Evolutionary conservation across 2,888 invertebrate genomes (phyloP).

Genomic region (Pseudoips prasinana): DNA sequence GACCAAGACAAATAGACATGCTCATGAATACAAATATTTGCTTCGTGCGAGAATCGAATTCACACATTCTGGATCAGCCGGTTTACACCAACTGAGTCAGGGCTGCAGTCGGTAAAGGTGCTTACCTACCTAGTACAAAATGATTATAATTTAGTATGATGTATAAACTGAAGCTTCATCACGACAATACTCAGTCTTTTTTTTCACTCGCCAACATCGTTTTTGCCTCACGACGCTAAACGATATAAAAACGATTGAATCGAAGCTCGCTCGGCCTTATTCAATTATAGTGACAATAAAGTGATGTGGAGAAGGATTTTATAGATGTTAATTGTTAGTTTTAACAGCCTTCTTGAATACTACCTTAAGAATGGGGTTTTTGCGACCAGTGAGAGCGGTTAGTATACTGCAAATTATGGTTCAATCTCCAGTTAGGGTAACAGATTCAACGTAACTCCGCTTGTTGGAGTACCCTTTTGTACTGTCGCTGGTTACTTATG

Average conservation of each 20-base stretch:
- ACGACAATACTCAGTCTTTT: conserved; percentile 15
- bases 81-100: too few species aligned
- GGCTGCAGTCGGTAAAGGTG: too few species aligned
- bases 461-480: too few species aligned
- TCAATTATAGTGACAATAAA: conserved; percentile 58
- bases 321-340: conserved; percentile 75
- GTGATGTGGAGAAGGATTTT: conserved; percentile 48
- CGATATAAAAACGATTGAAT: conserved; percentile 31
- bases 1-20: too few species aligned
- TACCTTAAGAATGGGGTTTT: conserved; percentile 12
- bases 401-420: conserved; percentile 9
- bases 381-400: background rate
- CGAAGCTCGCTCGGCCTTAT: conserved; percentile 37
- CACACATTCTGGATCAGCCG: too few species aligned
- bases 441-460: conserved; percentile 1
- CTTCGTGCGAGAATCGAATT: too few species aligned
- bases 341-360: conserved; percentile 45
- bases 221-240: conserved; percentile 19
- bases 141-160: too few species aligned
- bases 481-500: conserved; percentile 4
- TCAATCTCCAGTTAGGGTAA: conserved; percentile 2
- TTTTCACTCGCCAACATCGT: conserved; percentile 18
- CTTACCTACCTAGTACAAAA: too few species aligned
- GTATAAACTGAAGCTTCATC: too few species aligned
- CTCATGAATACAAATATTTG: too few species aligned